Evolutionary conservation across 1,140 invertebrate species (phyloP).

Genomic region (Formica exsecta): DNA sequence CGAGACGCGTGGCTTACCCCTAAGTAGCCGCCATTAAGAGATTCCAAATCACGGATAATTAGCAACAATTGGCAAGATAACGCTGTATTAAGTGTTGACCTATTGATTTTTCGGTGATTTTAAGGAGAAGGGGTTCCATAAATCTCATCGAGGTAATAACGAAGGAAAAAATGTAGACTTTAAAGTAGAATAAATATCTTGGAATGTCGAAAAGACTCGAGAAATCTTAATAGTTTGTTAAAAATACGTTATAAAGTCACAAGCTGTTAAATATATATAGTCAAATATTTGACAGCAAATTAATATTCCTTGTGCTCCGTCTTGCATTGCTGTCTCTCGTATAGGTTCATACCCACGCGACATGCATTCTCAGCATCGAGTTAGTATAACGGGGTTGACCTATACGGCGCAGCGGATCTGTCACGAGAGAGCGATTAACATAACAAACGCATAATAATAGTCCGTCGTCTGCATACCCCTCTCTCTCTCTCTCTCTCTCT

Average conservation of each 20-base stretch:
- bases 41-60: conserved; percentile 35
- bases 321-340: background rate
- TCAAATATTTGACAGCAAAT: background rate
- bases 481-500: background rate
- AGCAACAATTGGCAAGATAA: conserved; percentile 39
- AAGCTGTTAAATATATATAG: background rate
- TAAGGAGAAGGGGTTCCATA: background rate
- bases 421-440: conserved; percentile 75
- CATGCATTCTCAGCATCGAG: conserved; percentile 60
- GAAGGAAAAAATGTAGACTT: background rate
- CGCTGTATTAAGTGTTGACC: background rate
- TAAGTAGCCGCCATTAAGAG: conserved; percentile 45
- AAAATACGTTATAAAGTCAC: background rate
- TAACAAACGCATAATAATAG: conserved; percentile 75
- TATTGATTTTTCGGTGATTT: conserved; percentile 29
- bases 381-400: conserved; percentile 69
- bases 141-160: background rate
- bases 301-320: conserved; percentile 2
- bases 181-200: background rate
- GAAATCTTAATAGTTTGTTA: background rate
- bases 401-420: conserved; percentile 42
- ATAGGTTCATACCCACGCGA: conserved; percentile 51
- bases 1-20: conserved; percentile 11
- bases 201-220: background rate
- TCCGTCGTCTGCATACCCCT: background rate